phyloP scores from a whole-genome alignment of 2,888 invertebrate genomes.

The Tachina fera region DNA sequence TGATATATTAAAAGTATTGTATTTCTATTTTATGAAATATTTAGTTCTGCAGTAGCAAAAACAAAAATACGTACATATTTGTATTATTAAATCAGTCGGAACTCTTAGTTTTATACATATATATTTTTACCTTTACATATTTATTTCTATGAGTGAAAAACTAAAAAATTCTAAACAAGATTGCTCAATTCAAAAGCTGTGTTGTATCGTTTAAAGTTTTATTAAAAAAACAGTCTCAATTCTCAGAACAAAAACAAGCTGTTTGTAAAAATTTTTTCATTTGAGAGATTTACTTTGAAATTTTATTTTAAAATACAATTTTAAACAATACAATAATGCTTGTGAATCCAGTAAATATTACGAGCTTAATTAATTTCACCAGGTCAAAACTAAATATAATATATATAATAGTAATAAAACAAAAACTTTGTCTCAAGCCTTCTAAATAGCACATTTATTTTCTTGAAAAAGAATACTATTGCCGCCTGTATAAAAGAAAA shows the following conservation, averaged over 20 bases:
- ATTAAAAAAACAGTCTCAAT: too few relatives aligned
- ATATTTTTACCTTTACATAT: not conserved
- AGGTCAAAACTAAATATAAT: not conserved
- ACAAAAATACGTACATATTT: not conserved
- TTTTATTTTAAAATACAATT: too few relatives aligned
- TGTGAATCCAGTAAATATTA: not conserved
- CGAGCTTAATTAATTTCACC: conserved; percentile 47
- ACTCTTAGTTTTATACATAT: conserved; percentile 46
- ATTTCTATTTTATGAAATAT: not conserved
- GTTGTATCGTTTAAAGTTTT: too few relatives aligned
- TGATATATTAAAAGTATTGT: too few relatives aligned
- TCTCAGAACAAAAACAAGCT: too few relatives aligned
- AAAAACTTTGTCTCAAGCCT: not conserved
- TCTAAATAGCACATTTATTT: conserved; percentile 1
- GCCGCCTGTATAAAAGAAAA: conserved; percentile 40
- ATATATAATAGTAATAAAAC: not conserved
- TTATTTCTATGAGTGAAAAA: conserved; percentile 49
- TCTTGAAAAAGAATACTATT: not conserved
- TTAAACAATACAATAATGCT: too few relatives aligned
- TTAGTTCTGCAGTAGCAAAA: not conserved
- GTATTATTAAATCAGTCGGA: not conserved
- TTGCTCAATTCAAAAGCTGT: too few relatives aligned
- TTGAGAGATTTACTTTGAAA: too few relatives aligned
- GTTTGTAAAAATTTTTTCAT: too few relatives aligned
- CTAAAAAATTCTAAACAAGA: conserved; percentile 24